phyloP scores from a whole-genome alignment of 2,113 vertebrate species.

The Thamnaconus septentrionalis region DNA sequence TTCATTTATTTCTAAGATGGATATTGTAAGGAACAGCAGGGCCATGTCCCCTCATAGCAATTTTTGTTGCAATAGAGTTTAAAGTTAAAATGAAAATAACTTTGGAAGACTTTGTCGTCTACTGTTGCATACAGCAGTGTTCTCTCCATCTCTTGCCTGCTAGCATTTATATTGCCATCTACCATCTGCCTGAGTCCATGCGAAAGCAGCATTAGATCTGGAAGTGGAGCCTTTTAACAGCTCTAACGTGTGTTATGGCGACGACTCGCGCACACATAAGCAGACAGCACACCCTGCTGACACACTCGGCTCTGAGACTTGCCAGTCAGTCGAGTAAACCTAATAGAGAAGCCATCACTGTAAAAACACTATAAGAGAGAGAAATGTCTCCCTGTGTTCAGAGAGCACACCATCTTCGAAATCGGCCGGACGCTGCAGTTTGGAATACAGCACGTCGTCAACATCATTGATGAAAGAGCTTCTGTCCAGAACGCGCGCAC shows the following conservation, averaged over 20 bases:
- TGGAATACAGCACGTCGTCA: slow-evolving; percentile 66
- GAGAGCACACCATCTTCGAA: slow-evolving; percentile 64
- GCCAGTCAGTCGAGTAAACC: slow-evolving; percentile 69
- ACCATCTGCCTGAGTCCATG: too few relatives aligned
- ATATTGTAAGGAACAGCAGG: too few relatives aligned
- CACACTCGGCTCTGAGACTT: slow-evolving; percentile 57
- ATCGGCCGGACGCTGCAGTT: slow-evolving; percentile 64
- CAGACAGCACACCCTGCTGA: slow-evolving; percentile 37
- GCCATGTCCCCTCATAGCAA: too few relatives aligned
- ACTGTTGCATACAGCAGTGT: too few relatives aligned
- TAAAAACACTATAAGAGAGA: slow-evolving; percentile 72
- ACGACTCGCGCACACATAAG: slow-evolving; percentile 1
- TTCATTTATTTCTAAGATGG: too few relatives aligned
- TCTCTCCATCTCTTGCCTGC: too few relatives aligned
- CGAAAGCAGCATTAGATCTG: too few relatives aligned
- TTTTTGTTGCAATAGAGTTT: too few relatives aligned
- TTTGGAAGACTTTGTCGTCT: too few relatives aligned
- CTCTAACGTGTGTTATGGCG: not conserved
- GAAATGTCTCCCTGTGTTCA: slow-evolving; percentile 68
- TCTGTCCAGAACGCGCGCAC: slow-evolving; percentile 58
- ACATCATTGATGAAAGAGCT: slow-evolving; percentile 66
- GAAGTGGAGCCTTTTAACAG: too few relatives aligned
- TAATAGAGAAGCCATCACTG: slow-evolving; percentile 74
- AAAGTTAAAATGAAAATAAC: too few relatives aligned
- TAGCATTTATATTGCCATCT: too few relatives aligned